These are phyloP conservation scores for Esperia sulphurella DNA, from an alignment of 2,888 invertebrate genomes.

Conservation along the genomic window DNA sequence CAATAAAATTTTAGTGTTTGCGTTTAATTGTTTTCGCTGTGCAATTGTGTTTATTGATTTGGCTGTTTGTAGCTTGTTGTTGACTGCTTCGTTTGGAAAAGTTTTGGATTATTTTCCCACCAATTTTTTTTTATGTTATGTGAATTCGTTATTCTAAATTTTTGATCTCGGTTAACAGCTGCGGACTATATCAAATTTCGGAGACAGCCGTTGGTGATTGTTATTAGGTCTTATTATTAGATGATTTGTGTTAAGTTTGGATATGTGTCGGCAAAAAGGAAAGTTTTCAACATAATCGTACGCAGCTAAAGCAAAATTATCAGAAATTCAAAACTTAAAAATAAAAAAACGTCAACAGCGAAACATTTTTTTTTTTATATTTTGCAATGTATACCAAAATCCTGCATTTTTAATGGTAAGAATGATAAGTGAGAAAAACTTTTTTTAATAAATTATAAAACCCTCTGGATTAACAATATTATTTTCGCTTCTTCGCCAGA, in stretches of 20 bases:
- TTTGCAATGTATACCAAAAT: constrained; percentile 78
- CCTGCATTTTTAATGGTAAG: constrained; percentile 76
- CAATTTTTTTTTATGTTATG: constrained; percentile 42
- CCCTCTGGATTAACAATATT: constrained; percentile 39
- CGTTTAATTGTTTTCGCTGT: constrained; percentile 76
- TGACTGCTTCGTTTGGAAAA: constrained; percentile 50
- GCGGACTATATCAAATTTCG: constrained; percentile 56
- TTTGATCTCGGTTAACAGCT: constrained; percentile 73
- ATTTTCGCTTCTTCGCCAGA: constrained; percentile 64
- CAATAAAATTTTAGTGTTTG: constrained; percentile 59
- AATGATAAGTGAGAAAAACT: constrained; percentile 62
- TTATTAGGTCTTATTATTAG: constrained; percentile 53
- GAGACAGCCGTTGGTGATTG: constrained; percentile 64
- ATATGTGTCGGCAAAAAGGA: constrained; percentile 66
- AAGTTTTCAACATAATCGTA: constrained; percentile 10
- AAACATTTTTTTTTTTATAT: constrained; percentile 59
- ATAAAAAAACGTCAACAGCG: constrained; percentile 52
- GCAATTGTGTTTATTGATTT: constrained; percentile 64
- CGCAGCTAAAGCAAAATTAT: constrained; percentile 35
- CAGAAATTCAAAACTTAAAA: constrained; percentile 7
- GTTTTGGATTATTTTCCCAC: constrained; percentile 43
- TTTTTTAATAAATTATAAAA: constrained; percentile 42
- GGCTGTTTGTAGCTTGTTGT: constrained; percentile 60
- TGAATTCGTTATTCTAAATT: constrained; percentile 49
- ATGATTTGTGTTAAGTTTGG: constrained; percentile 68